Conservation (phyloP, 1,140 invertebrate species). For the Trichonephila inaurata region DNA sequence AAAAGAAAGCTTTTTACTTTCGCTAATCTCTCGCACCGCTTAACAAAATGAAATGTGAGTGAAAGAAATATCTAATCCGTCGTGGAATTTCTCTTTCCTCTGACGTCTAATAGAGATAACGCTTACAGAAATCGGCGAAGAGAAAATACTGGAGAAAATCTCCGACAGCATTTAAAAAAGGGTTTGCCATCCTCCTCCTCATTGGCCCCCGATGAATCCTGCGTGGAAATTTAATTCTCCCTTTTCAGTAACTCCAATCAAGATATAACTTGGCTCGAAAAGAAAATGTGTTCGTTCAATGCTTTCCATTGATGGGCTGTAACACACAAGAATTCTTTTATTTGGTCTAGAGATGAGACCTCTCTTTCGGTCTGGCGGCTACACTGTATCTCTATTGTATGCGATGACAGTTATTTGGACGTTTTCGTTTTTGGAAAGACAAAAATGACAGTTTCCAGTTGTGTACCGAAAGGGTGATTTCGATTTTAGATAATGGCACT, state of each 20-base stretch:
- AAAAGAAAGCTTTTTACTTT: background rate
- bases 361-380: background rate
- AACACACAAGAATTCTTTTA: background rate
- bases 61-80: constrained; percentile 44
- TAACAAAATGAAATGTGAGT: constrained; percentile 37
- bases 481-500: constrained; percentile 20
- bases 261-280: constrained; percentile 5
- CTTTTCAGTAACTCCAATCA: constrained; percentile 57
- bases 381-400: background rate
- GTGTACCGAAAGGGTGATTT: constrained; percentile 23
- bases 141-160: background rate
- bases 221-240: constrained; percentile 46
- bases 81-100: background rate
- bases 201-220: constrained; percentile 24
- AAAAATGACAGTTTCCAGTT: constrained; percentile 30
- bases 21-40: constrained; percentile 21
- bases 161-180: background rate
- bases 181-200: background rate
- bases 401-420: constrained; percentile 43
- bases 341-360: background rate
- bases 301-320: background rate
- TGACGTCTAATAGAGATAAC: constrained; percentile 38
- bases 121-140: background rate
- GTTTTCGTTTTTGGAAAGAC: constrained; percentile 32
- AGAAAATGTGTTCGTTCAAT: constrained; percentile 28